A percentile compares a stretch with the other conserved stretches of the same genome.
These are phyloP conservation scores for Phenacoccus solenopsis DNA, from an alignment of 1,140 invertebrate species.

Conservation along the genomic window DNA sequence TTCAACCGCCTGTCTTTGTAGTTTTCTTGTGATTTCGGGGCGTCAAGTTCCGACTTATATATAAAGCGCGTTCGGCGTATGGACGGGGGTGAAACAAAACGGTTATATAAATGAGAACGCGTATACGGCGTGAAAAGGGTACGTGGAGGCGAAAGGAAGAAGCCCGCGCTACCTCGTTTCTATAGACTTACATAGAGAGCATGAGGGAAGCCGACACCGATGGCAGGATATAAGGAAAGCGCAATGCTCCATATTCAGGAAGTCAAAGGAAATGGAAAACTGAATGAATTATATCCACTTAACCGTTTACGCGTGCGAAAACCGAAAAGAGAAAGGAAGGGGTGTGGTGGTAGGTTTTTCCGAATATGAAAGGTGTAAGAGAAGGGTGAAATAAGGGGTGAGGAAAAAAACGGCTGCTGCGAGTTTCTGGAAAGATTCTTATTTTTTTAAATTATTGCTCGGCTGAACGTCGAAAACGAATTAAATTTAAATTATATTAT, in stretches of 20 bases:
- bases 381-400: not conserved
- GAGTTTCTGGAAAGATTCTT: not conserved
- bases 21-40: not conserved
- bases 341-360: not conserved
- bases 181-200: too few species aligned
- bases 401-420: not conserved
- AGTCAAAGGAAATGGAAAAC: conserved; percentile 15
- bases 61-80: not conserved
- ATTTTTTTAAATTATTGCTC: not conserved
- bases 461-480: not conserved
- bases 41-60: conserved; percentile 1
- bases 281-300: conserved; percentile 18
- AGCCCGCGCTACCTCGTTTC: not conserved
- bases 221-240: conserved; percentile 12
- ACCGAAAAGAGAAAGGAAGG: not conserved
- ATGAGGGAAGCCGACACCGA: not conserved
- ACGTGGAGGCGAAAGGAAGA: not conserved
- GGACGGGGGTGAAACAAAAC: not conserved
- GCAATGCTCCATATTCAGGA: conserved; percentile 14
- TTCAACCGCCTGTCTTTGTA: not conserved
- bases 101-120: not conserved
- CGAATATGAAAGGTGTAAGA: not conserved
- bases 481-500: conserved; percentile 11
- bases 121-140: too few species aligned
- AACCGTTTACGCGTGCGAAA: not conserved